These are phyloP conservation scores for Lagocephalus sceleratus DNA, from an alignment of 2,797 vertebrate species.

Conservation along the genomic window DNA sequence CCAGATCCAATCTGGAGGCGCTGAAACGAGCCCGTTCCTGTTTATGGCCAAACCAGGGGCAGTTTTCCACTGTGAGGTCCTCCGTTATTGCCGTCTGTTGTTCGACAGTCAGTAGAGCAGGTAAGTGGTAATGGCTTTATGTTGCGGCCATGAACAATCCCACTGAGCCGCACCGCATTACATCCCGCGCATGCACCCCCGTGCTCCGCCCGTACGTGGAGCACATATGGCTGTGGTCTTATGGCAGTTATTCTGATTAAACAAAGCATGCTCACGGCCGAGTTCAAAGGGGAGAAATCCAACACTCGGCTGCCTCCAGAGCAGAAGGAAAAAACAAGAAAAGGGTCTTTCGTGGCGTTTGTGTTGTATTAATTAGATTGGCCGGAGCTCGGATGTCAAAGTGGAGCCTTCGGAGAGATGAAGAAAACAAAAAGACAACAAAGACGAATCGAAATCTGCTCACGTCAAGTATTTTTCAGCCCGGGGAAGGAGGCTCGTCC, in stretches of 20 bases:
- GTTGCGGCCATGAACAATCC: constrained; percentile 13
- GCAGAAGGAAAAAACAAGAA: constrained; percentile 9
- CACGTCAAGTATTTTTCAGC: neutral
- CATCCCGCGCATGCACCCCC: constrained; percentile 2
- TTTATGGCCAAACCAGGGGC: constrained; percentile 34
- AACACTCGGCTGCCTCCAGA: neutral
- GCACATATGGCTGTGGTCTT: neutral
- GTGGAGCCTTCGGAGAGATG: constrained; percentile 13
- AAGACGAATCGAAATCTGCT: neutral
- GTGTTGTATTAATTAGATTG: constrained; percentile 11
- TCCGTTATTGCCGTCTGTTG: constrained; percentile 42
- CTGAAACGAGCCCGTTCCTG: constrained; percentile 26
- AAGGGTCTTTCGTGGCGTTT: constrained; percentile 3
- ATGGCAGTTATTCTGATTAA: constrained; percentile 24
- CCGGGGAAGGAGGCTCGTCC: too few species aligned
- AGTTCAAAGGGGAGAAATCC: constrained; percentile 22
- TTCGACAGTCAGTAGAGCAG: constrained; percentile 59
- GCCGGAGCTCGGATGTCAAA: constrained; percentile 3
- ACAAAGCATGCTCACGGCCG: constrained; percentile 15
- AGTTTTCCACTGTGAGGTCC: constrained; percentile 25
- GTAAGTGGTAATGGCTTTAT: constrained; percentile 46
- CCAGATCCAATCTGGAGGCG: constrained; percentile 27
- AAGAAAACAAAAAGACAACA: neutral
- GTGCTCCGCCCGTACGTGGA: neutral
- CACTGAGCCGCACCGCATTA: constrained; percentile 14